Conservation (phyloP, 2,888 invertebrate genomes). For the Eretmocerus hayati region DNA sequence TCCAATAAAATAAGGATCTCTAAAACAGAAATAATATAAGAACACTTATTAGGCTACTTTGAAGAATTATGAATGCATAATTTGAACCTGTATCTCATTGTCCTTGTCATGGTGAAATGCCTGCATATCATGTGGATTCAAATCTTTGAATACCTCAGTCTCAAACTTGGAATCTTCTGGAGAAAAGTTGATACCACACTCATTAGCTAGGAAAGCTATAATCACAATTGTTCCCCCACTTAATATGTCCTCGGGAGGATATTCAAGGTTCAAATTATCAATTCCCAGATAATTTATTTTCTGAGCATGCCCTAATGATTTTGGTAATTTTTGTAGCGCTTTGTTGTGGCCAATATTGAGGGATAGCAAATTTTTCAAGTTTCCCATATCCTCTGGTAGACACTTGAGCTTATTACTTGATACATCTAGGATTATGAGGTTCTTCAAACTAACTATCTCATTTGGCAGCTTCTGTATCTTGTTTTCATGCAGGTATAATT, state of each 20-base stretch:
- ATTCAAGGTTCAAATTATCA: slow-evolving; percentile 56
- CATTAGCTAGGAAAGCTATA: slow-evolving; percentile 39
- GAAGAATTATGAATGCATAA: no score
- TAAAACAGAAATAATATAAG: no score
- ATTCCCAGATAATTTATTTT: slow-evolving; percentile 57
- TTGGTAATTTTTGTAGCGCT: slow-evolving; percentile 56
- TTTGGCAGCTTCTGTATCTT: slow-evolving; percentile 62
- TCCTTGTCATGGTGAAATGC: slow-evolving; percentile 32
- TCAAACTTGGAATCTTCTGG: slow-evolving; percentile 43
- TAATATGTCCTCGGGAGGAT: slow-evolving; percentile 60
- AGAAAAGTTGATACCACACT: slow-evolving; percentile 51
- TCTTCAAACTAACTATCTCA: slow-evolving; percentile 57
- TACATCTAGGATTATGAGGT: slow-evolving; percentile 62
- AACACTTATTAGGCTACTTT: no score
- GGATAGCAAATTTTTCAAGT: slow-evolving; percentile 55
- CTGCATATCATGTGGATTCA: slow-evolving; percentile 20
- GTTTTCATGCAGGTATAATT: slow-evolving; percentile 69
- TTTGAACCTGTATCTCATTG: slow-evolving; percentile 40
- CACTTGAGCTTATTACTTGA: slow-evolving; percentile 62
- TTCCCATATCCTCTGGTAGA: slow-evolving; percentile 59
- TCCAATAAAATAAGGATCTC: no score
- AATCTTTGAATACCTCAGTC: slow-evolving; percentile 35
- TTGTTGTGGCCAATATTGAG: slow-evolving; percentile 58
- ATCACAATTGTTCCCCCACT: slow-evolving; percentile 57
- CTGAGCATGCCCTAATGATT: slow-evolving; percentile 59